Percentiles rank a stretch among this genome's conserved stretches.
Conservation (phyloP, 2,888 invertebrate genomes). For the Sphaerophoria rueppellii region DNA sequence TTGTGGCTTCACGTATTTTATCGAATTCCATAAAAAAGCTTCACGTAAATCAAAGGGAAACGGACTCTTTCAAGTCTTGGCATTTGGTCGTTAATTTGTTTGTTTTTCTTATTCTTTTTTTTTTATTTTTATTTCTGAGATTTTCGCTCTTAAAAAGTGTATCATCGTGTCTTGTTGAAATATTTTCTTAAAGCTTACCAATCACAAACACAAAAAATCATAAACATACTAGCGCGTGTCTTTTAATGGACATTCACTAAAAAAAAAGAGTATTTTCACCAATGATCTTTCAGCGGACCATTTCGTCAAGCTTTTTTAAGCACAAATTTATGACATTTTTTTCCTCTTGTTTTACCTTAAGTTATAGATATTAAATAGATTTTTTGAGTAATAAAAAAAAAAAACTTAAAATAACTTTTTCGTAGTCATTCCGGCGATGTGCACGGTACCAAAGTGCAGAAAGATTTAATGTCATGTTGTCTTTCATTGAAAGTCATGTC, state of each 20-base stretch:
- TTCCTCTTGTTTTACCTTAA: neutral
- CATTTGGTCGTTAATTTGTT: slow-evolving; percentile 6
- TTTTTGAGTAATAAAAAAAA: neutral
- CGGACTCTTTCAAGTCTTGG: slow-evolving; percentile 53
- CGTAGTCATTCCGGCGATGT: neutral
- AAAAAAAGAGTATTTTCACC: slow-evolving; percentile 27
- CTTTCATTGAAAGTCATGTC: slow-evolving; percentile 14
- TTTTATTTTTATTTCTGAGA: no score
- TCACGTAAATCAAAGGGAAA: slow-evolving; percentile 20
- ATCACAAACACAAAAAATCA: slow-evolving; percentile 22
- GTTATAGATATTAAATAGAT: neutral
- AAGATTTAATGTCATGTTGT: slow-evolving; percentile 10
- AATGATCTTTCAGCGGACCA: slow-evolving; percentile 16
- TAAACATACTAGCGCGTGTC: slow-evolving; percentile 64
- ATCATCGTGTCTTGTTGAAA: slow-evolving; percentile 26
- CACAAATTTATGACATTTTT: slow-evolving; percentile 10
- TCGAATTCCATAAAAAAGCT: neutral
- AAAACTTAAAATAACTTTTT: slow-evolving; percentile 4
- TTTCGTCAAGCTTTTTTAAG: slow-evolving; percentile 30
- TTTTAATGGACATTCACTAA: slow-evolving; percentile 20
- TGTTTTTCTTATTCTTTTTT: slow-evolving; percentile 6
- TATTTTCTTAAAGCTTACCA: slow-evolving; percentile 15
- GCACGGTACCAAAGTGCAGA: slow-evolving; percentile 4
- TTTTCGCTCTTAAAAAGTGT: neutral
- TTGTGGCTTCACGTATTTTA: neutral